Evolutionary conservation across 2,888 invertebrate genomes (phyloP), one percentile per base, ranked within the genome.

Genomic region (Heliconius sara): DNA sequence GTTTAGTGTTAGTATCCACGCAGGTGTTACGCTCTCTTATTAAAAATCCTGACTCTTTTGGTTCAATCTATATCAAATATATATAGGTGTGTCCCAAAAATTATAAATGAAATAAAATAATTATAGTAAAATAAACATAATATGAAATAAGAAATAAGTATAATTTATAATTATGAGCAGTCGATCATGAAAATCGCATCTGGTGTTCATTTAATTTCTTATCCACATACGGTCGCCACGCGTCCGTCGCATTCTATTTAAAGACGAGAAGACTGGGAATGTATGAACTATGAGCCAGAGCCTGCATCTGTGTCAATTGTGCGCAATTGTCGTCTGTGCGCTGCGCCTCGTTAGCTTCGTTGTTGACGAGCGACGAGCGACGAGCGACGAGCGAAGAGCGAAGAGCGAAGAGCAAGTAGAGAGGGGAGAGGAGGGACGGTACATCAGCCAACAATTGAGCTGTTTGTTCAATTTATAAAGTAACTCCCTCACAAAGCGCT

Each of bases 401-500:
- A 47, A 19, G 47, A 67, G 67, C 68, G 68, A 71, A 16, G 71
- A 47, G 72, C 70, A 74, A 78, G 25, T 68, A 60, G 78, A 65
- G 75, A 34, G 0, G 1, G 77, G 52, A 52, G 79, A 76, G 70
- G 71, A 77, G 78, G 66, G 79, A 60, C 79, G 78, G 73, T 52
- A 78, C 81, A 76, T 76, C 78, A 78, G 82, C 76, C 82, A 82
- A 82, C 82, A 81, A 82, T 82, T 82, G 81, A 82, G 82, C 78
- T 81, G 80, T 80, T 81, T 82, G 82, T 82, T 82, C 83, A 81
- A 83, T 83, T 82, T 80, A 83, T 80, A 81, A 81, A 82, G 78
- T 79, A 79, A 81, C 78, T 81, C 78, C 76, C 77, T 81, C 79
- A 81, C 81, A 82, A 78, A 80, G 81, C 81, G 79, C 79, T 75